Evolutionary conservation across 2,888 invertebrate species (phyloP), one percentile per base, ranked within the genome.

Genomic region (Hypolimnas misippus): DNA sequence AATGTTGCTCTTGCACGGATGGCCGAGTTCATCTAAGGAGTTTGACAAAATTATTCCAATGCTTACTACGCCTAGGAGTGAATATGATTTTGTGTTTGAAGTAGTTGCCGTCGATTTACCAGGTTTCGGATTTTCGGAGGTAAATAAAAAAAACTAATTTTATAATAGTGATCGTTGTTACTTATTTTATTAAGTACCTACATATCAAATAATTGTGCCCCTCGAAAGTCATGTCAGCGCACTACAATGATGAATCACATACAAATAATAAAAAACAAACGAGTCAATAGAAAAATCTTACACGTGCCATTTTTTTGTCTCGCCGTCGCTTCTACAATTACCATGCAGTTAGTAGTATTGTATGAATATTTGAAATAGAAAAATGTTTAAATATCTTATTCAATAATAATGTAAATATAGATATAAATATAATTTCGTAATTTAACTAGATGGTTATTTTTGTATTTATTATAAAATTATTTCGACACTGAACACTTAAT

Each of bases 11-110:
- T 77, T 96, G 50, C 97, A 97, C 74, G 98, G 97, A 16, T 97
- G 98, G 98, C 98, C 97, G 0, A 97, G 97, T 58, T 96, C 96
- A 0, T 93, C 97, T 0, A 94, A 95, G 56, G 97, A 98, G 54
- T 97, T 97, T 77, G 94, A 94, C 73, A 95, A 95, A 71, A 88
- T 96, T 8, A 94, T 97, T 70, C 96, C 96, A 0, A 72, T 94
- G 55, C 77, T 96, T 52, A 95, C 94, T 0, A 90, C 86, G 0
- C 93, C 93, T 0, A 91, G 83, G 50, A 78, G 87, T 0, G 93
- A 92, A 57, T 88, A 87, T 19, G 89, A 94, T 62, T 95, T 94
- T 67, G 94, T 94, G 0, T 96, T 95, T 72, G 96, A 96, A 82
- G 91, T 96, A 60, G 82, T 96, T 8, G 93, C 92, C 0, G 94